A percentile compares a stretch with the other conserved stretches of the same genome.
phyloP scores from a whole-genome alignment of 2,113 vertebrate genomes.

The Chaenocephalus aceratus region DNA sequence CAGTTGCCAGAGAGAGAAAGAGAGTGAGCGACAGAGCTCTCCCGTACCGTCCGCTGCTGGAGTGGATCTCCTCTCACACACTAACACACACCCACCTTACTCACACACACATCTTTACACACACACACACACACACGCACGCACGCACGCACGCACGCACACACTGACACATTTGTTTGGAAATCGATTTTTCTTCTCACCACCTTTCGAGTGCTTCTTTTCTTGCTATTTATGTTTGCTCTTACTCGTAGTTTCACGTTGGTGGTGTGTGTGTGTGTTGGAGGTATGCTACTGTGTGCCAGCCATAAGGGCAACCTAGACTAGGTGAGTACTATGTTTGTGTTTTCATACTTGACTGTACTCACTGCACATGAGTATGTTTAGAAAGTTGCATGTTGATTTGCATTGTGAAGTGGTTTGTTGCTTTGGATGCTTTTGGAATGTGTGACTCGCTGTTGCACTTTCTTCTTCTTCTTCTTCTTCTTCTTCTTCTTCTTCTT shows the following conservation, averaged over 20 bases:
- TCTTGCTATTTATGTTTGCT: conserved; percentile 60
- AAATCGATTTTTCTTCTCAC: conserved; percentile 44
- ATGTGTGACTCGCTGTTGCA: neutral
- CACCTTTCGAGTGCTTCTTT: conserved; percentile 43
- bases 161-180: conserved; percentile 45
- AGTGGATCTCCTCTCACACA: conserved; percentile 67
- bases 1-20: conserved; percentile 43
- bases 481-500: neutral
- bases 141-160: conserved; percentile 7
- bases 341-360: conserved; percentile 40
- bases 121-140: conserved; percentile 15
- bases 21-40: conserved; percentile 56
- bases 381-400: conserved; percentile 39
- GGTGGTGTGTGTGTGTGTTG: conserved; percentile 62
- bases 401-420: no score
- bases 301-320: conserved; percentile 74
- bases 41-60: conserved; percentile 43
- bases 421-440: no score
- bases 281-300: conserved; percentile 70
- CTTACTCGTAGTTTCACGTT: conserved; percentile 56
- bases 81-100: conserved; percentile 41
- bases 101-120: conserved; percentile 15
- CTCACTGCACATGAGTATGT: conserved; percentile 15
- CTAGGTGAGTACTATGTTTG: conserved; percentile 76
- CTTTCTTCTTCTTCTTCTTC: neutral